Evolutionary conservation across 2,888 invertebrate genomes (phyloP).

Genomic region (Tuberolachnus salignus): DNA sequence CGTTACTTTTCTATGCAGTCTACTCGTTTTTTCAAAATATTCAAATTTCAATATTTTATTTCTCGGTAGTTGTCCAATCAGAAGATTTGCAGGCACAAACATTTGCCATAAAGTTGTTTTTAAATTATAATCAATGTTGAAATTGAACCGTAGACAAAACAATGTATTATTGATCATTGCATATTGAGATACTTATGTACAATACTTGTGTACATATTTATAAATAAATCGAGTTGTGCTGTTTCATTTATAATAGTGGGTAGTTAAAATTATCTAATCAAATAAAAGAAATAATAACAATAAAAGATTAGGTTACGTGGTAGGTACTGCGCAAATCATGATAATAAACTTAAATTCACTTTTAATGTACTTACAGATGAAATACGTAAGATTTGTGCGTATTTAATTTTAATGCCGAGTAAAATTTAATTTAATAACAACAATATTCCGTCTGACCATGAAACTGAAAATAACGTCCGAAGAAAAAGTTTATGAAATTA

Average conservation of each 20-base stretch:
- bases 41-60: too few relatives aligned
- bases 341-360: neutral
- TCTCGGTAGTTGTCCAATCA: too few relatives aligned
- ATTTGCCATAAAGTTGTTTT: too few relatives aligned
- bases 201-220: neutral
- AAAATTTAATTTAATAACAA: neutral
- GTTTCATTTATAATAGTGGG: neutral
- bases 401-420: neutral
- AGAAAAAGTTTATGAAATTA: neutral
- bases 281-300: neutral
- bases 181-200: too few relatives aligned
- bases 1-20: too few relatives aligned
- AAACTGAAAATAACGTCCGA: neutral
- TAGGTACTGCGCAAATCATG: neutral
- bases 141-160: neutral
- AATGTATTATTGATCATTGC: neutral
- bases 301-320: neutral
- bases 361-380: neutral
- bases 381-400: neutral
- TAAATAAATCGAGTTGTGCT: neutral
- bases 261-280: slow-evolving; percentile 11
- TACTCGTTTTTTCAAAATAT: too few relatives aligned
- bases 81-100: too few relatives aligned
- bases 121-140: neutral
- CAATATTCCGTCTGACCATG: neutral